Evolutionary conservation across 92 coral and sea anemone species (phyloP).

Genomic region (Zoanthus gigantus): DNA sequence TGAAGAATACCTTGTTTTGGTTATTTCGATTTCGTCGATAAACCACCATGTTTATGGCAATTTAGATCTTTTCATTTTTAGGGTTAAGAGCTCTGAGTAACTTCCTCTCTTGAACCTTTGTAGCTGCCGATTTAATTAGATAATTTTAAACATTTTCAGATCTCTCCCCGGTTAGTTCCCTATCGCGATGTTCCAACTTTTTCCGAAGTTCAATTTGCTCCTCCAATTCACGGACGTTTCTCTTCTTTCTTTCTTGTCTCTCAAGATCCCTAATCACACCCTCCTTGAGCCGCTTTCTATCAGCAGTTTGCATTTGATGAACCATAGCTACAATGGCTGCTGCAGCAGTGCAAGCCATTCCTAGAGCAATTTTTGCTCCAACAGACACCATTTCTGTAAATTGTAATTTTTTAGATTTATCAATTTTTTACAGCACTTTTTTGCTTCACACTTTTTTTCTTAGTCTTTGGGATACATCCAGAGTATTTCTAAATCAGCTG

Average conservation of each 20-base stretch:
- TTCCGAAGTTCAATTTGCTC: constrained; percentile 80
- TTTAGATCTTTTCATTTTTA: too few species aligned
- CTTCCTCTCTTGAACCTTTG: neutral
- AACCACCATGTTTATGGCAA: too few species aligned
- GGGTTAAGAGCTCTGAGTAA: too few species aligned
- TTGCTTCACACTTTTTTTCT: neutral
- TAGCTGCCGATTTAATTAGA: neutral
- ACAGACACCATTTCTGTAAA: constrained; percentile 66
- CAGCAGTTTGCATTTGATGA: constrained; percentile 88
- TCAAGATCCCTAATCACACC: constrained; percentile 95
- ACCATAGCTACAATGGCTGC: constrained; percentile 77
- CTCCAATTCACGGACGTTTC: constrained; percentile 71
- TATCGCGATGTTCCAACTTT: constrained; percentile 77
- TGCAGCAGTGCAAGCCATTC: constrained; percentile 87
- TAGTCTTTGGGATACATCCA: too few species aligned
- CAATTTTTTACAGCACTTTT: neutral
- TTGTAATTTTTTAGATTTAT: too few species aligned
- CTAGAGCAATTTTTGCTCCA: constrained; percentile 82
- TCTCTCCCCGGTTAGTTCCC: constrained; percentile 12
- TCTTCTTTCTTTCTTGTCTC: constrained; percentile 83
- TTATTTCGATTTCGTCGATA: too few species aligned
- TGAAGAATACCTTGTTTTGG: too few species aligned
- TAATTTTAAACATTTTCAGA: neutral
- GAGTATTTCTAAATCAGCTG: too few species aligned
- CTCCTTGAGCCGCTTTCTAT: constrained; percentile 84